Conservation (phyloP, 2,888 invertebrate species). For the Latrodectus hesperus region DNA sequence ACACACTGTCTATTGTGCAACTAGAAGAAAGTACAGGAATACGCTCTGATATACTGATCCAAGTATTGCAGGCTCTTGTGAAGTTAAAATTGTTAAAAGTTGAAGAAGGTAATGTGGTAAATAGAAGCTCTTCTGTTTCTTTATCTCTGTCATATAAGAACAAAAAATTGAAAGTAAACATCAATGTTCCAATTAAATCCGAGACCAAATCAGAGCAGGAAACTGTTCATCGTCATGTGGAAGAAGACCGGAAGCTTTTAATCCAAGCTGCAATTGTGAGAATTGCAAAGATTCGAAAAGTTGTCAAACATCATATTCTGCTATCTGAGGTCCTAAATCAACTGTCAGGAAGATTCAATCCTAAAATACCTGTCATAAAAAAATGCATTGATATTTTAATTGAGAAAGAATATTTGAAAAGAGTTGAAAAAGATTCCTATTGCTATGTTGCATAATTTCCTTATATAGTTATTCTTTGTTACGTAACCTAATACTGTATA, state of each 20-base stretch:
- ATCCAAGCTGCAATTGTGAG: slow-evolving; percentile 83
- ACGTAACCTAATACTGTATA: slow-evolving; percentile 22
- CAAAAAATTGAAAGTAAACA: slow-evolving; percentile 97
- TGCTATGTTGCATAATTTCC: slow-evolving; percentile 53
- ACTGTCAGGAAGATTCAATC: slow-evolving; percentile 94
- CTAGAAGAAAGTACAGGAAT: slow-evolving; percentile 84
- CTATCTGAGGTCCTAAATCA: slow-evolving; percentile 97
- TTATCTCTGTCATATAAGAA: slow-evolving; percentile 79
- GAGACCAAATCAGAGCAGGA: slow-evolving; percentile 97
- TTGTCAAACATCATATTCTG: slow-evolving; percentile 90
- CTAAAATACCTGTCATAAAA: slow-evolving; percentile 96
- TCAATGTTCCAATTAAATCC: slow-evolving; percentile 97
- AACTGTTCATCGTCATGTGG: slow-evolving; percentile 97
- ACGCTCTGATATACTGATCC: slow-evolving; percentile 83
- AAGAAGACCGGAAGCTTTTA: slow-evolving; percentile 97
- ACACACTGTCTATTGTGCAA: slow-evolving; percentile 89
- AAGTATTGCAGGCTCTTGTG: slow-evolving; percentile 92
- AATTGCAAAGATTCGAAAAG: slow-evolving; percentile 97
- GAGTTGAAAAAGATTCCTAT: slow-evolving; percentile 64
- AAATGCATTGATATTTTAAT: slow-evolving; percentile 77
- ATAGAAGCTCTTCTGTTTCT: slow-evolving; percentile 81
- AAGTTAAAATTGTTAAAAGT: slow-evolving; percentile 89
- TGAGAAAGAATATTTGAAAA: slow-evolving; percentile 63
- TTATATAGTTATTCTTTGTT: background rate
- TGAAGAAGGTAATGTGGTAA: slow-evolving; percentile 76